These are phyloP conservation scores for Nephrocerus scutellatus DNA, from an alignment of 2,888 invertebrate genomes.

Conservation along the genomic window DNA sequence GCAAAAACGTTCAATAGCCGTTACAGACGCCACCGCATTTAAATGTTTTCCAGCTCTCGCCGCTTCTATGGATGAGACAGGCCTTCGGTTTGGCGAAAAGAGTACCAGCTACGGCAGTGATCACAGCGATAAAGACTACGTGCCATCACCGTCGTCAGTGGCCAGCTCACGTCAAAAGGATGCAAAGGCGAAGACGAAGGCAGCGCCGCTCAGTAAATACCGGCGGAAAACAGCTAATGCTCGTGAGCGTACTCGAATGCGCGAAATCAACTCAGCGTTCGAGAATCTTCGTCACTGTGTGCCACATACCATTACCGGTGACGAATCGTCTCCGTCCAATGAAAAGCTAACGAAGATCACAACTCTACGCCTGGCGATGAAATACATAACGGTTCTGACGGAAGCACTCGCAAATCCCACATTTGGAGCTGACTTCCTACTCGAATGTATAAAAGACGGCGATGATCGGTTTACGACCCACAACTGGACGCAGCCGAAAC, in stretches of 20 bases:
- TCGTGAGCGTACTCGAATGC: slow-evolving; percentile 77
- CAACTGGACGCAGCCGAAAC: slow-evolving; percentile 22
- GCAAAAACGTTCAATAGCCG: slow-evolving; percentile 54
- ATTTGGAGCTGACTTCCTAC: slow-evolving; percentile 36
- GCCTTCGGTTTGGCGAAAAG: slow-evolving; percentile 13
- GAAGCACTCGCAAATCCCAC: slow-evolving; percentile 53
- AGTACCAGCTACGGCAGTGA: slow-evolving; percentile 4
- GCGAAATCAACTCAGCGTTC: slow-evolving; percentile 84
- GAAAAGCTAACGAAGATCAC: slow-evolving; percentile 87
- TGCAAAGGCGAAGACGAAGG: slow-evolving; percentile 57
- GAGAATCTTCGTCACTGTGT: slow-evolving; percentile 72
- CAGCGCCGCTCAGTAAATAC: slow-evolving; percentile 79
- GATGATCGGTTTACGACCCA: slow-evolving; percentile 22
- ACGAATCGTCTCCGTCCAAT: slow-evolving; percentile 50
- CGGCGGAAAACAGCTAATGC: slow-evolving; percentile 85
- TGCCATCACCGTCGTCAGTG: slow-evolving; percentile 15
- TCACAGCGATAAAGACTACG: slow-evolving; percentile 2
- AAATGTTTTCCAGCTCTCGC: slow-evolving; percentile 28
- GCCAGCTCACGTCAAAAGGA: slow-evolving; percentile 2
- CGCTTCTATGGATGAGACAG: slow-evolving; percentile 13
- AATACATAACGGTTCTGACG: slow-evolving; percentile 73
- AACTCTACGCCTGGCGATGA: slow-evolving; percentile 77
- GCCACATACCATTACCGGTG: slow-evolving; percentile 50
- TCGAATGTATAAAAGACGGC: slow-evolving; percentile 32
- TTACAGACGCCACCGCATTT: too few species aligned